Evolutionary conservation across 2,113 vertebrate genomes (phyloP).

Genomic region (Albula glossodonta): DNA sequence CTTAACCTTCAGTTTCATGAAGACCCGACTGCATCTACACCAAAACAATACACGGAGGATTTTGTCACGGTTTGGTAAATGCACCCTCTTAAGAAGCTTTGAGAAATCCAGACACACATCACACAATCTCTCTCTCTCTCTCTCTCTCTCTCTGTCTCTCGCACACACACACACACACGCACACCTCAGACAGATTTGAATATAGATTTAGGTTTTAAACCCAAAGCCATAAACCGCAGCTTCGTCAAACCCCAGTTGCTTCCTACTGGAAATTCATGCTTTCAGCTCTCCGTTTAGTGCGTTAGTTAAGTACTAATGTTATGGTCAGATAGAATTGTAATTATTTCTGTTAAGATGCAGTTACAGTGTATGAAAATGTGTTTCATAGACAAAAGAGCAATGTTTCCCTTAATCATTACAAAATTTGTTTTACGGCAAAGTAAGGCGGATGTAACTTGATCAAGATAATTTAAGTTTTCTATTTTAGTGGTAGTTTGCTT

Average conservation of each 20-base stretch:
- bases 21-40: conserved; percentile 62
- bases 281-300: conserved; percentile 21
- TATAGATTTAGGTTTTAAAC: conserved; percentile 98
- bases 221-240: conserved; percentile 64
- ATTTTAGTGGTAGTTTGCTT: neutral
- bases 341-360: conserved; percentile 3
- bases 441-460: neutral
- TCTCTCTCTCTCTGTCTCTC: conserved; percentile 40
- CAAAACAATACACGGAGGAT: conserved; percentile 91
- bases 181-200: conserved; percentile 96
- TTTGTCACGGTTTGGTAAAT: conserved; percentile 98
- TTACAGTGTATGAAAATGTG: neutral
- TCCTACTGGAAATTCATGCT: conserved; percentile 43
- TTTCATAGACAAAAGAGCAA: neutral
- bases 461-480: conserved; percentile 26
- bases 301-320: conserved; percentile 9
- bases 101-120: conserved; percentile 89
- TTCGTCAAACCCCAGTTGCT: conserved; percentile 55
- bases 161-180: conserved; percentile 89
- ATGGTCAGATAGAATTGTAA: neutral
- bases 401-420: conserved; percentile 14
- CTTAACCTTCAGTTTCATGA: conserved; percentile 55
- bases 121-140: conserved; percentile 84
- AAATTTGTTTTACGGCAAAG: neutral
- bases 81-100: conserved; percentile 98